Evolutionary conservation across 1,140 invertebrate genomes (phyloP), one percentile per base, ranked within the genome.

Genomic region (Leptopilina clavipes): DNA sequence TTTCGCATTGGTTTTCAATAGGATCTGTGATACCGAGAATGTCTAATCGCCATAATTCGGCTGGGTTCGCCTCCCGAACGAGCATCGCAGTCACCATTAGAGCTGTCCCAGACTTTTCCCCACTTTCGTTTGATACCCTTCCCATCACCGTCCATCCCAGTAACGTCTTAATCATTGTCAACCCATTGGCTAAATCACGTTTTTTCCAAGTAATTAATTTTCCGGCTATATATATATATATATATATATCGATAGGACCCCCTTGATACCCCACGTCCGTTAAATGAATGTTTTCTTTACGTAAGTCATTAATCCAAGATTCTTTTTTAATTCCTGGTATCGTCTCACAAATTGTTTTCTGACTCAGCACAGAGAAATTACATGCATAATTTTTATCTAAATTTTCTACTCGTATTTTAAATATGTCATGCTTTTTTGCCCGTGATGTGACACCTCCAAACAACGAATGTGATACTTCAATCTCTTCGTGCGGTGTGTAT

Each of bases 1-100:
- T 11, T 56, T 71, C 17, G 17, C 14, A 8, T 40, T 44, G 31
- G 1, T 72, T 72, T 72, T 71, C 70, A 31, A 76, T 72, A 19
- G 85, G 83, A 78, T 90, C 84, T 14, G 70, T 78, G 18, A 89
- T 87, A 71, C 89, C 85, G 2, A 90, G 12, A 10, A 80, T 79
- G 52, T 90, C 87, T 43, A 90, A 74, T 10, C 71, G 40, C 86
- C 88, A 90, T 22, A 90, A 76, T 14, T 89, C 84, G 1, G 74
- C 73, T 22, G 85, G 22, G 70, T 59, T 74, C 1, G 75, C 54
- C 45, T 82, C 71, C 17, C 65, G 72, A 6, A 76, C 72, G 22
- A 77, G 70, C 73, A 78, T 71, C 40, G 73, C 59, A 31, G 19
- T 73, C 18, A 54, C 12, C 56, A 70, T 54, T 0, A 44, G n/a